Evolutionary conservation across 2,797 vertebrate species (phyloP), one percentile per base, ranked within the genome.

Genomic region (Macropodus opercularis): DNA sequence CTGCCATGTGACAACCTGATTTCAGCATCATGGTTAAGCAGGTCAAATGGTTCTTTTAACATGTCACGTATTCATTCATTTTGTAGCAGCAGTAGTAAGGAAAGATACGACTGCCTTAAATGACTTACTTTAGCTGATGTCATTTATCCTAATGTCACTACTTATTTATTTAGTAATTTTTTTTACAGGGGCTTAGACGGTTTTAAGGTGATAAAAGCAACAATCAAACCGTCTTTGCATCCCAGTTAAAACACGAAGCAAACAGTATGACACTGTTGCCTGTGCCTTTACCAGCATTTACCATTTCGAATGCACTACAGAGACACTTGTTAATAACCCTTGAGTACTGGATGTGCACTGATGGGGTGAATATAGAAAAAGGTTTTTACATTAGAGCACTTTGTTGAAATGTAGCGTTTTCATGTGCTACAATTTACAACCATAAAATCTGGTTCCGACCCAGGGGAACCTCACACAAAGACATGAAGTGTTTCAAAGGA

Each of bases 1-100:
- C 75, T 78, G 69, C 71, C 48, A 29, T 55, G 51, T 65, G 59
- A 75, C 77, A 69, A 21, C 27, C 50, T 46, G 32, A 50, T 67
- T 70, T 66, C 58, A 66, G 61, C 60, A 13, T 34, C 1, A n/a
- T 21, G 63, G 72, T 23, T 15, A 63, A 56, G 27, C 39, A 19
- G 48, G 13, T 24, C 23, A 46, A 65, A 27, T 38, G 24, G 58
- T n/a, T 50, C 56, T 39, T 52, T 69, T 24, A n/a, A n/a, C n/a
- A 54, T 57, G 64, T 62, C 49, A 59, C n/a, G 35, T 38, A 12
- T 19, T 43, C 12, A 38, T 35, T 14, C 42, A 14, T 22, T 55
- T 54, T 62, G 12, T 41, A 49, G 23, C 43, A 10, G 12, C 32
- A 38, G 21, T 24, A 27, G 27, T 13, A 5, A 42, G 13, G 14